phyloP scores from a whole-genome alignment of 2,888 invertebrate genomes.

The Cephus sareptanus region DNA sequence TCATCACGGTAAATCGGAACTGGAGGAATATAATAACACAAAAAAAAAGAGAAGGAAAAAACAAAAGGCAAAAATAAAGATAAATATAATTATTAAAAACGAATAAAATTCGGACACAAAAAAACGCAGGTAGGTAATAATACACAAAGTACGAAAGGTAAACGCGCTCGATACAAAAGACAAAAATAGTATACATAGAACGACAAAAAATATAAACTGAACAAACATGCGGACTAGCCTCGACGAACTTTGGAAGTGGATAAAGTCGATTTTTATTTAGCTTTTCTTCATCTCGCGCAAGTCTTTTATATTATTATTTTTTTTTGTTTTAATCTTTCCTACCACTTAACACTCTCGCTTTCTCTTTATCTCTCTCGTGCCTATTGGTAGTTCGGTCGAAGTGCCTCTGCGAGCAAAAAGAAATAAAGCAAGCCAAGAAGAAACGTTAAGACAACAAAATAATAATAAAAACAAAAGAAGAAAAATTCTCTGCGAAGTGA shows the following conservation, averaged over 20 bases:
- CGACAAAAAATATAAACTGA: conserved; percentile 10
- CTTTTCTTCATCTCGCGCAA: background rate
- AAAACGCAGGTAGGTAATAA: background rate
- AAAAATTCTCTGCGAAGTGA: background rate
- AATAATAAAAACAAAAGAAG: background rate
- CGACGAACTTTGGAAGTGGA: conserved; percentile 55
- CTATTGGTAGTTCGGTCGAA: background rate
- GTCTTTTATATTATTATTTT: background rate
- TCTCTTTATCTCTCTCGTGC: background rate
- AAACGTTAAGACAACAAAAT: background rate
- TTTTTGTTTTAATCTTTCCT: background rate
- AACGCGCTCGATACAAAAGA: background rate
- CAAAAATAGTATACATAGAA: background rate
- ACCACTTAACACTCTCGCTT: background rate
- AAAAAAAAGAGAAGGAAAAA: conserved; percentile 9
- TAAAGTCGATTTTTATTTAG: background rate
- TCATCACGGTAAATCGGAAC: background rate
- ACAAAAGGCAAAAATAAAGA: conserved; percentile 1
- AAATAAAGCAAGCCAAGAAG: background rate
- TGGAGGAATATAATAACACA: conserved; percentile 1
- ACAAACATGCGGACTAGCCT: conserved; percentile 53
- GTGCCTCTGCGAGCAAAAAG: background rate
- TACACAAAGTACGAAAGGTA: background rate
- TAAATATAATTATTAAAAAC: conserved; percentile 4
- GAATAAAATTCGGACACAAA: background rate